phyloP scores from a whole-genome alignment of 2,888 invertebrate genomes.

The Agriopis leucophaearia region DNA sequence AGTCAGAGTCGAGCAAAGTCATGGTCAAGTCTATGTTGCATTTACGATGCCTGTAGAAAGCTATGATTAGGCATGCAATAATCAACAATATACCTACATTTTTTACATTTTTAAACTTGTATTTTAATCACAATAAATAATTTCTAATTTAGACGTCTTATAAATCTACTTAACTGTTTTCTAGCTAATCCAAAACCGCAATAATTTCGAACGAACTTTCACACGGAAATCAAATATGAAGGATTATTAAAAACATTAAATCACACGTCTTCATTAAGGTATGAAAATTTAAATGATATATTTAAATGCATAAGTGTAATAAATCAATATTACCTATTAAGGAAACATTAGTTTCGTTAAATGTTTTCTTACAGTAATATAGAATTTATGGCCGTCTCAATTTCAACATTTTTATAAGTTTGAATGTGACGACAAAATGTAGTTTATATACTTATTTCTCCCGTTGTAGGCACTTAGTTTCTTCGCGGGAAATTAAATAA shows the following conservation, averaged over 20 bases:
- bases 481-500: too few species aligned
- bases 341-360: slow-evolving; percentile 20
- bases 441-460: slow-evolving; percentile 2
- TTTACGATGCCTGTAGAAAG: too few species aligned
- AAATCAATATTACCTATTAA: slow-evolving; percentile 42
- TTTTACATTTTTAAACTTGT: not conserved
- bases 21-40: too few species aligned
- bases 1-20: too few species aligned
- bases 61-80: too few species aligned
- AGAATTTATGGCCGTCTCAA: slow-evolving; percentile 40
- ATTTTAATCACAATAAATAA: not conserved
- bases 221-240: slow-evolving; percentile 37
- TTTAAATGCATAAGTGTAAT: slow-evolving; percentile 27
- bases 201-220: slow-evolving; percentile 45
- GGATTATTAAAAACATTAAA: slow-evolving; percentile 41
- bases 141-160: slow-evolving; percentile 1
- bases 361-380: slow-evolving; percentile 25
- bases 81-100: not conserved
- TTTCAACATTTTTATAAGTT: slow-evolving; percentile 7
- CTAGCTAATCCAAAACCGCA: slow-evolving; percentile 22
- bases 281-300: slow-evolving; percentile 29
- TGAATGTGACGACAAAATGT: not conserved
- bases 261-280: slow-evolving; percentile 32
- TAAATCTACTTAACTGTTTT: slow-evolving; percentile 7
- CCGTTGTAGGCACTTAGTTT: not conserved